Evolutionary conservation across 2,888 invertebrate genomes (phyloP).

Genomic region (Ennomos erosarius): DNA sequence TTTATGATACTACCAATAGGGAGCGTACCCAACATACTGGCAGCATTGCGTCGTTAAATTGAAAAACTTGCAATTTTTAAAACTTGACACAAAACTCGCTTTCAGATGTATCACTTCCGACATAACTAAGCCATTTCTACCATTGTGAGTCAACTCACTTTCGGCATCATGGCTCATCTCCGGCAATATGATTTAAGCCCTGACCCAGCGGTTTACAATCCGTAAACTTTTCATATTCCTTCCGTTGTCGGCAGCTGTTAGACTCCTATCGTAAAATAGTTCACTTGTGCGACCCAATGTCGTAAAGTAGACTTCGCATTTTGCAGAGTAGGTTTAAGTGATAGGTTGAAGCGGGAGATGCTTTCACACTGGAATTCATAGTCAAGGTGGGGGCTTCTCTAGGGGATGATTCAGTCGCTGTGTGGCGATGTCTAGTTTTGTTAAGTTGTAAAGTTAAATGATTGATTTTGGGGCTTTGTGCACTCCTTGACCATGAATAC

Average conservation of each 20-base stretch:
- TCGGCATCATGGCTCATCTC: neutral
- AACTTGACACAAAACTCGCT: neutral
- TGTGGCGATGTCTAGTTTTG: no score
- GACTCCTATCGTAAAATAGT: slow-evolving; percentile 39
- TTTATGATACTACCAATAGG: no score
- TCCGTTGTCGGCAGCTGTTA: slow-evolving; percentile 20
- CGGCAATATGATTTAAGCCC: neutral
- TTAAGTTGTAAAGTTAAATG: no score
- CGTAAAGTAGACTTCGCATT: slow-evolving; percentile 44
- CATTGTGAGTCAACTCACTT: neutral
- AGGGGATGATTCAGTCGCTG: no score
- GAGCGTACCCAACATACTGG: no score
- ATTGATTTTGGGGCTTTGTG: no score
- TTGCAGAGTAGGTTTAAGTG: slow-evolving; percentile 16
- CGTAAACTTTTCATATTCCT: slow-evolving; percentile 37
- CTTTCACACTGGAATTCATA: no score
- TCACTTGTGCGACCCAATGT: slow-evolving; percentile 33
- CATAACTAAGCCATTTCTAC: neutral
- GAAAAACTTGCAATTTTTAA: neutral
- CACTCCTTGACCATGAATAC: no score
- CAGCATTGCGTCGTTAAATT: no score
- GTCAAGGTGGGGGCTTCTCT: no score
- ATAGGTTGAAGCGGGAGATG: slow-evolving; percentile 8
- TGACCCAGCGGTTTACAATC: slow-evolving; percentile 32
- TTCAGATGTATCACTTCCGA: slow-evolving; percentile 9